Conservation (phyloP, 2,888 invertebrate species). For the Oscheius sp. region DNA sequence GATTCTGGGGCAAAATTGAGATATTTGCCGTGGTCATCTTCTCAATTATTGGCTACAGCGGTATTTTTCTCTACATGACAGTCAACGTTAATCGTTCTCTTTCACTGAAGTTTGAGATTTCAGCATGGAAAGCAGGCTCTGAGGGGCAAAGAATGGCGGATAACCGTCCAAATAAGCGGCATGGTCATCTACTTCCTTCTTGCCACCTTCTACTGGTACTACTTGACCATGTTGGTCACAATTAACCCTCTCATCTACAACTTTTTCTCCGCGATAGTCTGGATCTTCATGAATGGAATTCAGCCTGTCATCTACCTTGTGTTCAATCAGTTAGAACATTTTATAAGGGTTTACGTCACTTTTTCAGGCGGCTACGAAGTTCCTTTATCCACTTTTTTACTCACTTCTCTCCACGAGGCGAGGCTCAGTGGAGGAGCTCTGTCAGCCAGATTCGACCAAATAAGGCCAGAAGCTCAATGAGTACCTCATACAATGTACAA, state of each 20-base stretch:
- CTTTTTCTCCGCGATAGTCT: slow-evolving; percentile 17
- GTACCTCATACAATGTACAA: no score
- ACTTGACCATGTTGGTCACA: neutral
- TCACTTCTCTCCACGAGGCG: slow-evolving; percentile 3
- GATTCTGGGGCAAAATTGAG: neutral
- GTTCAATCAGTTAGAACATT: slow-evolving; percentile 25
- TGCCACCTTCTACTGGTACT: slow-evolving; percentile 27
- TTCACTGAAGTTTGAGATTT: neutral
- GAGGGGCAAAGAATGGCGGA: slow-evolving; percentile 10
- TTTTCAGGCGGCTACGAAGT: slow-evolving; percentile 14
- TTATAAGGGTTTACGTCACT: neutral
- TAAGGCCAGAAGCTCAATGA: no score
- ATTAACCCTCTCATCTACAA: neutral
- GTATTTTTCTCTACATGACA: slow-evolving; percentile 17
- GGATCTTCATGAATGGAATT: slow-evolving; percentile 31
- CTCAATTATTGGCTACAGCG: neutral
- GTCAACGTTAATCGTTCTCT: neutral
- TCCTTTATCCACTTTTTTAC: slow-evolving; percentile 12
- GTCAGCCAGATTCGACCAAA: no score
- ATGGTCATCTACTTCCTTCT: slow-evolving; percentile 26
- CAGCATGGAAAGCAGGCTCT: slow-evolving; percentile 12
- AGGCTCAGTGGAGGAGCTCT: neutral
- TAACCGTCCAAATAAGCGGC: slow-evolving; percentile 4
- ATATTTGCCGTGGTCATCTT: slow-evolving; percentile 2
- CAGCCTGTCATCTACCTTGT: slow-evolving; percentile 18